These are phyloP conservation scores for Empidonax traillii DNA, from an alignment of 2,113 vertebrate genomes.

Conservation along the genomic window DNA sequence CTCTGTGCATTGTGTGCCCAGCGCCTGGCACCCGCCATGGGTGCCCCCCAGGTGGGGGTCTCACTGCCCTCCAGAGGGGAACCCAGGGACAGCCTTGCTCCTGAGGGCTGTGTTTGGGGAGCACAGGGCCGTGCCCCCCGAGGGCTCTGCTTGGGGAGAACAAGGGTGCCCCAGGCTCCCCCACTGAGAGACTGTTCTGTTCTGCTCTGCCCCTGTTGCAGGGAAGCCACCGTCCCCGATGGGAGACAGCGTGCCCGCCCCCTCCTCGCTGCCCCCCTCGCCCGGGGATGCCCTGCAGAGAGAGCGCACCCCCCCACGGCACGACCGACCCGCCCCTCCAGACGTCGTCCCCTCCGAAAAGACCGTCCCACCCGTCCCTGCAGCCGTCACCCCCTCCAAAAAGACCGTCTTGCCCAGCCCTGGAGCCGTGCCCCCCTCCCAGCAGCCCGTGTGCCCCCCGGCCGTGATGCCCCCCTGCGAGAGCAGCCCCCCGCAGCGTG, in stretches of 20 bases:
- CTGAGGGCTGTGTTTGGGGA: background rate
- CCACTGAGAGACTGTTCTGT: background rate
- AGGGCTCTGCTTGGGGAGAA: background rate
- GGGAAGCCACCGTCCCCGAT: slow-evolving; percentile 48
- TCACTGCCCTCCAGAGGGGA: rapidly evolving
- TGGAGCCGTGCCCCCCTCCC: background rate
- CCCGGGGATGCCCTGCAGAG: background rate
- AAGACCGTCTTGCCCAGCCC: rapidly evolving
- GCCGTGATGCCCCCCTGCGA: rapidly evolving
- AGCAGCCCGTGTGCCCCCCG: background rate
- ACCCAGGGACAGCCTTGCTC: background rate
- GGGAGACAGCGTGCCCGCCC: background rate
- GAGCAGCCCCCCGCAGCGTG: background rate
- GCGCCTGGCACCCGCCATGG: background rate
- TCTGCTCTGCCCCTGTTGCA: slow-evolving; percentile 14
- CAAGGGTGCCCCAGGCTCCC: background rate
- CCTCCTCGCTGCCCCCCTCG: rapidly evolving
- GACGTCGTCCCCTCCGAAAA: background rate
- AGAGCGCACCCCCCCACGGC: background rate
- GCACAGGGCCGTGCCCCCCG: background rate
- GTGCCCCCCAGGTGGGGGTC: background rate
- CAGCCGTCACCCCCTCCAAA: background rate
- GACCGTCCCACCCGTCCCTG: background rate
- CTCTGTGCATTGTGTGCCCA: slow-evolving; percentile 20
- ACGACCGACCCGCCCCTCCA: background rate